phyloP scores from a whole-genome alignment of 30 jellyfish, hydroid and myxozoan genomes.

The Pelagia noctiluca region DNA sequence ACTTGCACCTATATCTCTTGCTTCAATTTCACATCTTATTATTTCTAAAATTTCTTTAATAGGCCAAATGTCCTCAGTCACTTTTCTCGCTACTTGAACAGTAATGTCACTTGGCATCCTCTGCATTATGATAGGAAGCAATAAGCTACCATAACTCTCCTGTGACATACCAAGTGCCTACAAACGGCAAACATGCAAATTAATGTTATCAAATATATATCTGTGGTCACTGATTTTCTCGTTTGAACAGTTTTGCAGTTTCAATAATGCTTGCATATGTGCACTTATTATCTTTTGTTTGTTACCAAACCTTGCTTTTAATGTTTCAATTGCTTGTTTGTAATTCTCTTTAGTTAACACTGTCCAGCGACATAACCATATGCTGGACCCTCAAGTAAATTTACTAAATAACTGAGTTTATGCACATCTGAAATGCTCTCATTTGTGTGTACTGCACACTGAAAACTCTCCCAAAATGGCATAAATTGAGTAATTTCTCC shows the following conservation, averaged over 20 bases:
- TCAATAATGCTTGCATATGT: conserved; percentile 71
- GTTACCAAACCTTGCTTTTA: conserved; percentile 62
- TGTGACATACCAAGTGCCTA: conserved; percentile 51
- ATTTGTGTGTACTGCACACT: conserved; percentile 64
- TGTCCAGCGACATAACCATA: conserved; percentile 41
- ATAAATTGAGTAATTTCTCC: conserved; percentile 47
- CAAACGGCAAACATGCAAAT: conserved; percentile 67
- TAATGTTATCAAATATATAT: conserved; percentile 45
- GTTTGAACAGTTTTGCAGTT: conserved; percentile 17
- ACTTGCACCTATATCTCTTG: conserved; percentile 44
- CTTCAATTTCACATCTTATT: conserved; percentile 57
- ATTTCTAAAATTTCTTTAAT: conserved; percentile 40
- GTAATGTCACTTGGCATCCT: conserved; percentile 56
- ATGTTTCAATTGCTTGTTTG: conserved; percentile 37
- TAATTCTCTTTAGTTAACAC: conserved; percentile 50
- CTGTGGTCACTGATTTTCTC: conserved; percentile 12
- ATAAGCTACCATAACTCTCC: conserved; percentile 65
- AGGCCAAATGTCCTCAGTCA: conserved; percentile 65
- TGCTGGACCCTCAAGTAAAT: conserved; percentile 72
- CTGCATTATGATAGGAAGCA: conserved; percentile 63
- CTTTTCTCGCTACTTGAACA: conserved; percentile 60
- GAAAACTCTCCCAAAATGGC: conserved; percentile 48
- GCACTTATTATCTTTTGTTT: conserved; percentile 55
- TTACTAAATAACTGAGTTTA: conserved; percentile 59
- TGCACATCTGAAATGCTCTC: conserved; percentile 31